Base-by-base conservation (phyloP, 2,113 vertebrate genomes). In the Takifugu flavidus region DNA sequence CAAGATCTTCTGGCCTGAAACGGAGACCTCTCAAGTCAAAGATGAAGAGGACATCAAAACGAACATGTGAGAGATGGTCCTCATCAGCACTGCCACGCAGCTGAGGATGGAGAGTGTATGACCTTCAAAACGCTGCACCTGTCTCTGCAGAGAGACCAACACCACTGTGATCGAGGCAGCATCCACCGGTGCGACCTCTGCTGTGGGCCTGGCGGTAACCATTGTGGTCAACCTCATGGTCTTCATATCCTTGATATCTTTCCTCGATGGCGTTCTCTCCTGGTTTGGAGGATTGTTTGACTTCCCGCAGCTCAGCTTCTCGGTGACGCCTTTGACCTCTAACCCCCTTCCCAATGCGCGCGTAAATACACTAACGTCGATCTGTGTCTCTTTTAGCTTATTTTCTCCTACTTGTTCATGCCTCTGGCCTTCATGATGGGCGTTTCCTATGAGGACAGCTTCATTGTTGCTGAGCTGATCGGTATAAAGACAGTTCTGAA, bases 361-460 rank as follows among this genome's bases (percentile, higher is more conserved):
- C 29, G 5, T n/a, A 46, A 14, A 47, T 63, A 29, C 10, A 2
- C 50, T 51, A 42, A 5, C 26, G 34, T 53, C 14, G 58, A 26
- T 69, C 26, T 61, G 12, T 71, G 55, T 46, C 44, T 46, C 34
- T 7, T 56, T 50, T 12, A 96, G 95, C 71, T 92, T 27, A 90
- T 96, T 65, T 96, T 93, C 67, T 93, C 94, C 10, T 93, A 95
- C 28, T 5, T 92, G 66, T 95, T 97, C 80, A 94, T 95, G 93
- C 94, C 94, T 6, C 77, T 96, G 45, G 90, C 94, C 20, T 96
- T 95, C 78, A 90, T 95, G 90, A 95, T 97, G 94, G 95, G 95
- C 1, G 87, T 96, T 45, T 91, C 95, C 75, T 94, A 91, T 93
- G 90, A 96, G 74, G 95, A 97, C 75, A 93, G 92, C 67, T 95